phyloP scores from a whole-genome alignment of 2,888 invertebrate genomes.

The Bombylius major region DNA sequence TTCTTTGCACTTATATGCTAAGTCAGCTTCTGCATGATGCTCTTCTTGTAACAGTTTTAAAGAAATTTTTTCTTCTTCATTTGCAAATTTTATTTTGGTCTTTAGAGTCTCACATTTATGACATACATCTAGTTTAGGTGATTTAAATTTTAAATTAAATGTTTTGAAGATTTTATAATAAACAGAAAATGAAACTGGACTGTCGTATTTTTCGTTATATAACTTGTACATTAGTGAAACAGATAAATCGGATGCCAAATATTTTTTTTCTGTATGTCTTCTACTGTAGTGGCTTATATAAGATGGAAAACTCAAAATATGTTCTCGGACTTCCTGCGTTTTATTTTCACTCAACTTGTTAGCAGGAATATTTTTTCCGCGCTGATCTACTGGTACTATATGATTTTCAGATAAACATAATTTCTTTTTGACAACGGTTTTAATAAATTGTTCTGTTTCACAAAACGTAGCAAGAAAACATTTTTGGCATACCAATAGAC shows the following conservation, averaged over 20 bases:
- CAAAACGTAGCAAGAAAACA: conserved; percentile 9
- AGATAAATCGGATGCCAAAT: conserved; percentile 1
- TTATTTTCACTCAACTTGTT: conserved; percentile 4
- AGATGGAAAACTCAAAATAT: conserved; percentile 11
- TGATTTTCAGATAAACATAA: neutral
- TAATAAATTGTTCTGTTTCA: conserved; percentile 9
- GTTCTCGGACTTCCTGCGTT: conserved; percentile 5
- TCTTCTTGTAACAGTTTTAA: no score
- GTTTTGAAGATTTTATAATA: no score
- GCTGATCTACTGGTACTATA: neutral
- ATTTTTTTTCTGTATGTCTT: conserved; percentile 2
- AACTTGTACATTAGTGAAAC: conserved; percentile 9
- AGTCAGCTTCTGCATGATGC: no score
- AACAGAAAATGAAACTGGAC: no score
- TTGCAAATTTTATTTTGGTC: no score
- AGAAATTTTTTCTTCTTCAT: no score
- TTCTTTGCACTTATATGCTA: no score
- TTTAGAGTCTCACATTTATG: no score
- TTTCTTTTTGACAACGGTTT: conserved; percentile 6
- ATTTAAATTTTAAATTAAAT: no score
- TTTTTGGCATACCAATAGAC: conserved; percentile 7
- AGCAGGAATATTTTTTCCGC: neutral
- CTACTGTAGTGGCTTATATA: conserved; percentile 10
- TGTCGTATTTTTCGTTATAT: conserved; percentile 4
- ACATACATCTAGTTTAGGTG: no score